Conservation (phyloP, 2,113 vertebrate species). For the Tragelaphus imberbis region DNA sequence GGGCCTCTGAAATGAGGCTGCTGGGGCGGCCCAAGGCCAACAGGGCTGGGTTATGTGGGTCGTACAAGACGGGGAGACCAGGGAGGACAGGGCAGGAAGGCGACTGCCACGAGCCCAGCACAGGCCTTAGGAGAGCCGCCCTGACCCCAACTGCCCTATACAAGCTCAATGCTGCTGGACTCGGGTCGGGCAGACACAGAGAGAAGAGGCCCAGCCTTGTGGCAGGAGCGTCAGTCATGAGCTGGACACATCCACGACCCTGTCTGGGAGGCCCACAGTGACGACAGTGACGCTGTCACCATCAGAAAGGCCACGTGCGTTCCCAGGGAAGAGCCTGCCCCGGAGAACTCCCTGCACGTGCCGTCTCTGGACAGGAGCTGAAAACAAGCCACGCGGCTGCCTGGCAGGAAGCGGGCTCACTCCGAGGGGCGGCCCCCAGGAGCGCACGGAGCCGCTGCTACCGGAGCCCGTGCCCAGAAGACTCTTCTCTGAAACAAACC, state of each 20-base stretch:
- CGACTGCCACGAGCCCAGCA: background rate
- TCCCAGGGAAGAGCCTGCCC: background rate
- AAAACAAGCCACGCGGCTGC: fast-evolving
- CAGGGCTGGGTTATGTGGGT: fast-evolving
- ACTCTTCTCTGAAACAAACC: background rate
- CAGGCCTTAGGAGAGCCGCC: background rate
- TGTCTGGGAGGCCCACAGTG: fast-evolving
- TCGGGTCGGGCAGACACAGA: background rate
- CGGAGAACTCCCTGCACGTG: background rate
- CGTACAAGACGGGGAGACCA: fast-evolving
- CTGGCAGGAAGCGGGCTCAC: background rate
- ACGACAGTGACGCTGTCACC: fast-evolving
- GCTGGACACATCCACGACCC: fast-evolving
- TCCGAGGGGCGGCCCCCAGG: background rate
- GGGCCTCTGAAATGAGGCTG: background rate
- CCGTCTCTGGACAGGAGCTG: background rate
- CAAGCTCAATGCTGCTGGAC: background rate
- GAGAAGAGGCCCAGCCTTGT: fast-evolving
- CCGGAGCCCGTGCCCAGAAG: background rate
- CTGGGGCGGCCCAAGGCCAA: background rate
- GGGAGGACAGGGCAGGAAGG: background rate
- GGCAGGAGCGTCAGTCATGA: fast-evolving
- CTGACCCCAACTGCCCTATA: background rate
- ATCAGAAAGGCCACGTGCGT: background rate
- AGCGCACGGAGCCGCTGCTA: background rate